Conservation (phyloP, 2,113 vertebrate genomes). For the Carettochelys insculpta region DNA sequence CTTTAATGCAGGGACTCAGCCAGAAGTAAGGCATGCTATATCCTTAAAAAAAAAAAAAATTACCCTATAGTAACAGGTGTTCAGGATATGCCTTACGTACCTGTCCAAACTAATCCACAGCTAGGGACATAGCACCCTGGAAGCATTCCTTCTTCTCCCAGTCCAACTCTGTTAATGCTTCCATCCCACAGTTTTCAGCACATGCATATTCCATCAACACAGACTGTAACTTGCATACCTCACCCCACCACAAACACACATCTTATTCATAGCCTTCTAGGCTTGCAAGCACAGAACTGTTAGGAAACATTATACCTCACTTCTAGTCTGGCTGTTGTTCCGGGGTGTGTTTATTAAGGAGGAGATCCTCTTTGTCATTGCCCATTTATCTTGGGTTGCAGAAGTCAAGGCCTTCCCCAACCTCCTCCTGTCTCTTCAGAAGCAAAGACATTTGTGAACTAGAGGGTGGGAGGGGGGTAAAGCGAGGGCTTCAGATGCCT, state of each 20-base stretch:
- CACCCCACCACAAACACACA: slow-evolving; percentile 64
- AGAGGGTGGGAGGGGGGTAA: neutral
- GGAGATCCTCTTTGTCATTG: slow-evolving; percentile 33
- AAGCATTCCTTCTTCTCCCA: slow-evolving; percentile 66
- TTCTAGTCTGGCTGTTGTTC: slow-evolving; percentile 31
- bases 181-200: slow-evolving; percentile 72
- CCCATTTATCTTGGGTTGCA: rapidly evolving
- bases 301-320: slow-evolving; percentile 36
- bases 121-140: slow-evolving; percentile 49
- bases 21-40: neutral
- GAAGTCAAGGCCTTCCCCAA: neutral
- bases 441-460: neutral
- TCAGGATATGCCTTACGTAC: slow-evolving; percentile 68
- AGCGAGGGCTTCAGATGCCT: neutral
- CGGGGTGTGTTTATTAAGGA: neutral
- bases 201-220: slow-evolving; percentile 60
- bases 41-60: slow-evolving; percentile 34
- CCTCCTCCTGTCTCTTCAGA: neutral
- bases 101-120: slow-evolving; percentile 68
- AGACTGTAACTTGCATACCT: slow-evolving; percentile 69
- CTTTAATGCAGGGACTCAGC: neutral
- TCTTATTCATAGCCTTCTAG: slow-evolving; percentile 55
- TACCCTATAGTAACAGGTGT: slow-evolving; percentile 71
- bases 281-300: slow-evolving; percentile 6
- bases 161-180: slow-evolving; percentile 64